phyloP scores from a whole-genome alignment of 1,140 invertebrate genomes.

The Radopholus similis region DNA sequence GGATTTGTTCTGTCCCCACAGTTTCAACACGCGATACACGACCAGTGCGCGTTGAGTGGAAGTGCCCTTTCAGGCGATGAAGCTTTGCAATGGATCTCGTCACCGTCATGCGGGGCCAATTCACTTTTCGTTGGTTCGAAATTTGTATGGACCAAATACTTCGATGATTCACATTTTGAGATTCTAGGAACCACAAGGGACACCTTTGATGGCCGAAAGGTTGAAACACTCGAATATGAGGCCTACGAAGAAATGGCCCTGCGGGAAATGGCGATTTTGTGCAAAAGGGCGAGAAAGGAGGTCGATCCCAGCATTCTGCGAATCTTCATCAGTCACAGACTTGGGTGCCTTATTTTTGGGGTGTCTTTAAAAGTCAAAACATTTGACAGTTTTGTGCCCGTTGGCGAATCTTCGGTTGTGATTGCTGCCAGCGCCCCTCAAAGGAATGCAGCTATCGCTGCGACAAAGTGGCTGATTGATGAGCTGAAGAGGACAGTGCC shows the following conservation, averaged over 20 bases:
- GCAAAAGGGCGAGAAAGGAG: constrained; percentile 5
- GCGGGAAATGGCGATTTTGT: constrained; percentile 19
- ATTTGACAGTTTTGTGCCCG: constrained; percentile 70
- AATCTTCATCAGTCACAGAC: constrained; percentile 31
- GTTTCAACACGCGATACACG: too few species aligned
- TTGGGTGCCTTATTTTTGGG: constrained; percentile 16
- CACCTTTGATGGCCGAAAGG: constrained; percentile 28
- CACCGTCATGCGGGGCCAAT: constrained; percentile 30
- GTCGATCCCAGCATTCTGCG: constrained; percentile 6
- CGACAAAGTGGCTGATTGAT: constrained; percentile 79
- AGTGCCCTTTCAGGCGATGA: constrained; percentile 8
- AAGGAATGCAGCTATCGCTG: constrained; percentile 74
- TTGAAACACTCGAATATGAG: constrained; percentile 32
- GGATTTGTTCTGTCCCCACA: too few species aligned
- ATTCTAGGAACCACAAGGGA: constrained; percentile 35
- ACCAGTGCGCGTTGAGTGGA: too few species aligned
- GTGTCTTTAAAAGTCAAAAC: background rate
- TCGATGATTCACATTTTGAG: too few species aligned
- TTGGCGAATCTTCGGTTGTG: constrained; percentile 79
- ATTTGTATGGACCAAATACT: background rate
- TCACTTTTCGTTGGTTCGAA: constrained; percentile 31
- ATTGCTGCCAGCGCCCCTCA: constrained; percentile 85
- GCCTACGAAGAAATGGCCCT: constrained; percentile 30
- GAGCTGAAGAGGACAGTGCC: constrained; percentile 79
- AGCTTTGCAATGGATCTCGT: constrained; percentile 20